These are phyloP conservation scores for Amiota minor DNA, from an alignment of 2,888 invertebrate species.

Conservation along the genomic window DNA sequence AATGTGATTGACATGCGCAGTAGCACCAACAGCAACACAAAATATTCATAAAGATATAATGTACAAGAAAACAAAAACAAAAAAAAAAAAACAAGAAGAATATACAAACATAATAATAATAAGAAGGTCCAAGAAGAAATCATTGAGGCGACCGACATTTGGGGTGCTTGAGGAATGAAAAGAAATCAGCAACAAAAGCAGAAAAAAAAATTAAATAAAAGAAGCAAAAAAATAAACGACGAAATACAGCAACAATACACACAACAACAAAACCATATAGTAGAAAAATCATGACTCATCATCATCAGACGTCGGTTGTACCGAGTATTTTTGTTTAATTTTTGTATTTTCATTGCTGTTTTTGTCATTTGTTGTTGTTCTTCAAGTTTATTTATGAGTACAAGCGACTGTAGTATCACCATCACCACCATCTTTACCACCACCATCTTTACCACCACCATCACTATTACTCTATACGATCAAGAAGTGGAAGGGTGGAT, in stretches of 20 bases:
- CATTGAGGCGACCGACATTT: neutral
- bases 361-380: slow-evolving; percentile 8
- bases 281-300: slow-evolving; percentile 37
- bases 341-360: slow-evolving; percentile 21
- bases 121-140: slow-evolving; percentile 18
- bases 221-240: slow-evolving; percentile 23
- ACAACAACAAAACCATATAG: slow-evolving; percentile 25
- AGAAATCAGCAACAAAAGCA: slow-evolving; percentile 22
- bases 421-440: too few relatives aligned
- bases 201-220: slow-evolving; percentile 26
- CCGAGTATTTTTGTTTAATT: slow-evolving; percentile 32
- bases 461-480: too few relatives aligned
- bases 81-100: slow-evolving; percentile 22
- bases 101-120: slow-evolving; percentile 16
- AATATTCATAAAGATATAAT: slow-evolving; percentile 15
- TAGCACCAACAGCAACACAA: slow-evolving; percentile 26
- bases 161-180: slow-evolving; percentile 16
- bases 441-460: too few relatives aligned
- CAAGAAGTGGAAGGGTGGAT: neutral
- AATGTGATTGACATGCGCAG: slow-evolving; percentile 56
- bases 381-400: slow-evolving; percentile 7
- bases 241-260: slow-evolving; percentile 25
- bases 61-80: slow-evolving; percentile 9
- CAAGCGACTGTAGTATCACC: too few relatives aligned
- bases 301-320: slow-evolving; percentile 31